These are phyloP conservation scores for Smutsia temminckii DNA, from an alignment of 2,797 vertebrate genomes.

Conservation along the genomic window DNA sequence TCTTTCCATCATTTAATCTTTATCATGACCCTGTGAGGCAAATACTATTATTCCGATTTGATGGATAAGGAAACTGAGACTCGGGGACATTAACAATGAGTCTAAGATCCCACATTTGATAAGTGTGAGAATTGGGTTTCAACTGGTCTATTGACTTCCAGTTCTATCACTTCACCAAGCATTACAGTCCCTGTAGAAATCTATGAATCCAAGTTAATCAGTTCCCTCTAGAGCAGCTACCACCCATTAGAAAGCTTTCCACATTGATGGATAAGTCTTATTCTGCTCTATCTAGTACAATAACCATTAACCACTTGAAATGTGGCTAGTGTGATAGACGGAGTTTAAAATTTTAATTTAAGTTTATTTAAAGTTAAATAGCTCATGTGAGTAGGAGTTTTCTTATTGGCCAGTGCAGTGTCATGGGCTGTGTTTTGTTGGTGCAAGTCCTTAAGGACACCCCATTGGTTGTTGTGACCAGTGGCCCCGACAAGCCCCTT, in stretches of 20 bases:
- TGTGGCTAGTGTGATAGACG: neutral
- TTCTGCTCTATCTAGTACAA: neutral
- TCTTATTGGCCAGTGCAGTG: neutral
- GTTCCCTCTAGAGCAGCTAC: neutral
- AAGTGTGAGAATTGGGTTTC: neutral
- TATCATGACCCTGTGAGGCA: neutral
- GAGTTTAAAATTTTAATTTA: slow-evolving; percentile 30
- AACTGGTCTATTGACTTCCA: neutral
- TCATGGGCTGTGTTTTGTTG: neutral
- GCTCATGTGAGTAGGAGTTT: neutral
- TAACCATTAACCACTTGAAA: slow-evolving; percentile 46
- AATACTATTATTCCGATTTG: neutral
- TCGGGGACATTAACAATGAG: neutral
- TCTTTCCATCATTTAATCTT: neutral
- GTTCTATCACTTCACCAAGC: neutral
- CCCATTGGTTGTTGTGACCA: neutral
- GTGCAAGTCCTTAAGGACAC: neutral
- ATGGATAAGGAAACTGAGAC: neutral
- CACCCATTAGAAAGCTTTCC: neutral
- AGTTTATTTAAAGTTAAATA: slow-evolving; percentile 27
- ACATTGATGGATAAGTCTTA: neutral
- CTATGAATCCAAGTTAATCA: neutral
- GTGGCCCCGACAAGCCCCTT: neutral
- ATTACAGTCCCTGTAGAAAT: neutral
- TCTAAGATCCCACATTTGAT: neutral